Conservation (phyloP, 2,113 vertebrate genomes). For the Raja brachyura region DNA sequence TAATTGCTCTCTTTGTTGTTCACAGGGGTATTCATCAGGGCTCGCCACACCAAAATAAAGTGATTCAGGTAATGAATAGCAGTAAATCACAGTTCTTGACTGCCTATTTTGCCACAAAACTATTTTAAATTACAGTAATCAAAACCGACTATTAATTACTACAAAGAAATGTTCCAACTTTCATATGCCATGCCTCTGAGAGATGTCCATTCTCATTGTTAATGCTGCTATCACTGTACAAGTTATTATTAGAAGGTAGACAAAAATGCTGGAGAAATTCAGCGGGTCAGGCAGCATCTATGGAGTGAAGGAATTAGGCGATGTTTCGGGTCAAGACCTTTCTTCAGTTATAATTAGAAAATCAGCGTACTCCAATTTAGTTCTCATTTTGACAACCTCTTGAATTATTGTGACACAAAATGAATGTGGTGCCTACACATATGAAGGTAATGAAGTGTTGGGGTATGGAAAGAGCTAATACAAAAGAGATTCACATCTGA, state of each 20-base stretch:
- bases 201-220: background rate
- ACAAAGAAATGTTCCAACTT: background rate
- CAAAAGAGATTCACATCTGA: background rate
- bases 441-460: background rate
- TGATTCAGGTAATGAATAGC: conserved; percentile 3
- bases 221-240: background rate
- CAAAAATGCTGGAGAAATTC: too few species aligned
- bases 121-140: background rate
- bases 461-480: background rate
- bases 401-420: background rate
- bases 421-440: background rate
- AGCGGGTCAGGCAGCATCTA: too few species aligned
- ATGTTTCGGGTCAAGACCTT: too few species aligned
- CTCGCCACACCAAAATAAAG: background rate
- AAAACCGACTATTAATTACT: background rate
- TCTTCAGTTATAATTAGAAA: background rate
- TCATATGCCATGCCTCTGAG: background rate
- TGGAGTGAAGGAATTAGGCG: too few species aligned
- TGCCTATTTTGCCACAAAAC: background rate
- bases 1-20: background rate
- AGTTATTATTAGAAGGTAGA: background rate
- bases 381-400: background rate
- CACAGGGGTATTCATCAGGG: background rate
- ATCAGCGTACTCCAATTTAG: background rate
- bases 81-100: conserved; percentile 14